Percentiles rank a stretch among this genome's conserved stretches.
Evolutionary conservation across 2,888 invertebrate species (phyloP).

Genomic region (Ormyrus pomaceus): DNA sequence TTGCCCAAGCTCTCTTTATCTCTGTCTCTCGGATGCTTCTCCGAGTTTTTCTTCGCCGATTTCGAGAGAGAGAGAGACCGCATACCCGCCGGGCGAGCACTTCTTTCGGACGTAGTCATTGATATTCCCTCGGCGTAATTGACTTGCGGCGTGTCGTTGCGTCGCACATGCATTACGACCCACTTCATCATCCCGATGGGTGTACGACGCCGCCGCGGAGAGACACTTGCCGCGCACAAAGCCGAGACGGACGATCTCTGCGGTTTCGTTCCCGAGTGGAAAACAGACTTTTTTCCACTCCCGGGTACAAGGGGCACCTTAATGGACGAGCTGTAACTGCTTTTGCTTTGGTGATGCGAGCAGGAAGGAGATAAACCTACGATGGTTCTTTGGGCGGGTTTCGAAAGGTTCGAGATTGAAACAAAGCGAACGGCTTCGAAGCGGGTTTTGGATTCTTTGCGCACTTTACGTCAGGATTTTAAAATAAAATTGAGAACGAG

Average conservation of each 20-base stretch:
- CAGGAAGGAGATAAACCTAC: no score
- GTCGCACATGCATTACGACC: constrained; percentile 38
- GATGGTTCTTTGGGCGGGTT: no score
- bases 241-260: neutral
- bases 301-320: neutral
- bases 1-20: neutral
- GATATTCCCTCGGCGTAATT: neutral
- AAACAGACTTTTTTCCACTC: neutral
- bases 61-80: no score
- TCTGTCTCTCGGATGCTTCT: no score
- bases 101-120: constrained; percentile 26
- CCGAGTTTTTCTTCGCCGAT: no score
- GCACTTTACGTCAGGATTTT: no score
- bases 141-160: neutral
- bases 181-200: constrained; percentile 31
- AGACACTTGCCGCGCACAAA: neutral
- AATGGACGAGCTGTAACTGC: no score
- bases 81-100: neutral
- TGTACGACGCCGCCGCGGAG: neutral
- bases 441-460: no score
- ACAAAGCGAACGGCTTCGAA: no score
- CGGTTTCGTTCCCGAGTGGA: neutral
- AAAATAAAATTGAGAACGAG: no score
- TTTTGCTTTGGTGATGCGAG: no score
- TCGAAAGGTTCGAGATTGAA: no score